These are phyloP conservation scores for Hermatobates lingyangjiaoensis DNA, from an alignment of 1,140 invertebrate genomes.

Conservation along the genomic window DNA sequence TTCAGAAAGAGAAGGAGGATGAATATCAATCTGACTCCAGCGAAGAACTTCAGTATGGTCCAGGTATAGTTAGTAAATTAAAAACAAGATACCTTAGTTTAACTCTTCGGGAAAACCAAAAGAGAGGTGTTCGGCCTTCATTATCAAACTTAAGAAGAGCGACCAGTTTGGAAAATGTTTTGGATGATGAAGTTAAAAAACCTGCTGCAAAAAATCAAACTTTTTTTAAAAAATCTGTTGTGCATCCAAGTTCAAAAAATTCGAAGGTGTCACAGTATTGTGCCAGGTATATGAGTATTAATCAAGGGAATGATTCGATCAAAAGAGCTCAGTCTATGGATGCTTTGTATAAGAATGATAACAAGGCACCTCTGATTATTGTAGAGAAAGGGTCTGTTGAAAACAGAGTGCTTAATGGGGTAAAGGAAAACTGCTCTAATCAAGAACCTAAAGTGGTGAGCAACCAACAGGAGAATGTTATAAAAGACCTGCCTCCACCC, in stretches of 20 bases:
- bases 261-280: constrained; percentile 12
- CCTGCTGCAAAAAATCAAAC: constrained; percentile 10
- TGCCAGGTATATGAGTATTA: constrained; percentile 13
- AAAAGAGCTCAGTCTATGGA: constrained; percentile 72
- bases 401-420: constrained; percentile 43
- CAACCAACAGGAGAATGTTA: constrained; percentile 1
- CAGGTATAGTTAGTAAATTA: constrained; percentile 73
- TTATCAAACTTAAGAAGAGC: constrained; percentile 48
- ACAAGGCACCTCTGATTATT: constrained; percentile 6
- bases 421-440: constrained; percentile 27
- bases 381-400: constrained; percentile 24
- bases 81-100: constrained; percentile 67
- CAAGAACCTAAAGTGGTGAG: constrained; percentile 13
- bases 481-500: constrained; percentile 60
- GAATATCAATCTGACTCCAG: constrained; percentile 29
- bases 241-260: constrained; percentile 1
- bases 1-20: constrained; percentile 14
- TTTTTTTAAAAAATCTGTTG: constrained; percentile 12
- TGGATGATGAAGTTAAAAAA: constrained; percentile 40
- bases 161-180: constrained; percentile 62
- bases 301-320: constrained; percentile 32
- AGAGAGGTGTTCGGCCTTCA: constrained; percentile 34
- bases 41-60: constrained; percentile 74
- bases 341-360: constrained; percentile 43
- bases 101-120: constrained; percentile 43